These are phyloP conservation scores for Hippocampus comes DNA, from an alignment of 2,113 vertebrate species.

Conservation along the genomic window DNA sequence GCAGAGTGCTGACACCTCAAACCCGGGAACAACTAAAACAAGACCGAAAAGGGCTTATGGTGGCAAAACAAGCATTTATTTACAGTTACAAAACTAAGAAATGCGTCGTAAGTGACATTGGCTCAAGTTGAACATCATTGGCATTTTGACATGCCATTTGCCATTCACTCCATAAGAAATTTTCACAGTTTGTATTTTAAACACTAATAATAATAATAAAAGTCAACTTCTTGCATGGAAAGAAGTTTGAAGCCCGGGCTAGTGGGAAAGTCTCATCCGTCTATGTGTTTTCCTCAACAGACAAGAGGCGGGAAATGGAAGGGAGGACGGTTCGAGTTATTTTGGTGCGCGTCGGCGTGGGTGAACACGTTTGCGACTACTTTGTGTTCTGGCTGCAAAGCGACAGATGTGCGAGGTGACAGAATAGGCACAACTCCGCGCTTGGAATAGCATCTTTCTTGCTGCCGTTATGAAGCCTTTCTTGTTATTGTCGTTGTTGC, in stretches of 20 bases:
- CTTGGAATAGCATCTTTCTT: conserved; percentile 31
- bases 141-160: too few relatives aligned
- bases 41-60: too few relatives aligned
- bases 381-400: conserved; percentile 2
- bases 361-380: conserved; percentile 4
- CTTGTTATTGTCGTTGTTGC: background rate
- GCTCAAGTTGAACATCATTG: too few relatives aligned
- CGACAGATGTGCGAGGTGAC: conserved; percentile 62
- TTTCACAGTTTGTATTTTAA: too few relatives aligned
- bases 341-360: conserved; percentile 4
- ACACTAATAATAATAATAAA: too few relatives aligned
- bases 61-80: too few relatives aligned
- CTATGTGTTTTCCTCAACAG: conserved; percentile 2
- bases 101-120: too few relatives aligned
- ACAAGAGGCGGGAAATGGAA: conserved; percentile 6
- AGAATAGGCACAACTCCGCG: conserved; percentile 66
- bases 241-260: conserved; percentile 51
- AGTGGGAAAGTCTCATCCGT: background rate
- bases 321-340: background rate
- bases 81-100: too few relatives aligned
- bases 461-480: background rate
- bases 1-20: too few relatives aligned
- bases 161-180: too few relatives aligned
- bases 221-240: conserved; percentile 5
- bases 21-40: too few relatives aligned